A percentile compares a stretch with the other conserved stretches of the same genome.
Evolutionary conservation across 2,797 vertebrate genomes (phyloP).

Genomic region (Silurus aristotelis): DNA sequence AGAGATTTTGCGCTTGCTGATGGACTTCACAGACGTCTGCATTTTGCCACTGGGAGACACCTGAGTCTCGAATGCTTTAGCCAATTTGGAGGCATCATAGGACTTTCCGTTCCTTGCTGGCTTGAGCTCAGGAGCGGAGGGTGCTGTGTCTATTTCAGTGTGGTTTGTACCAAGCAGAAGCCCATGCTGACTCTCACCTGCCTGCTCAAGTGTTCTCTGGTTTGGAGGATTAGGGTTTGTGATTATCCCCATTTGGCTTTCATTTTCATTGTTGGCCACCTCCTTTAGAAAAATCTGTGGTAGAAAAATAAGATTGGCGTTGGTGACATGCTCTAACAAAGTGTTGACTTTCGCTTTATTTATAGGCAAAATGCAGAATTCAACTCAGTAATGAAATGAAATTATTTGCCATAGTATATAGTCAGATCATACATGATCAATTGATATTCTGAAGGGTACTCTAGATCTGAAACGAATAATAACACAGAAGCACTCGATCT

Average conservation of each 20-base stretch:
- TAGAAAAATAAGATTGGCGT: slow-evolving; percentile 43
- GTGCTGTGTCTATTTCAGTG: slow-evolving; percentile 71
- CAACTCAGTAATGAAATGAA: not conserved
- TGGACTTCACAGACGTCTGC: slow-evolving; percentile 86
- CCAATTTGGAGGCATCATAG: slow-evolving; percentile 69
- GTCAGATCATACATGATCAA: not conserved
- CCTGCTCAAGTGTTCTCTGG: slow-evolving; percentile 81
- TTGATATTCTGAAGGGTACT: not conserved
- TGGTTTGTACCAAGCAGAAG: slow-evolving; percentile 69
- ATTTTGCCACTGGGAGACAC: slow-evolving; percentile 92
- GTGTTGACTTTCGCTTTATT: not conserved
- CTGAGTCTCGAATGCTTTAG: slow-evolving; percentile 90
- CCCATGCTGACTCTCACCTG: slow-evolving; percentile 73
- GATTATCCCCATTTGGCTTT: slow-evolving; percentile 89
- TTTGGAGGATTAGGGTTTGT: slow-evolving; percentile 84
- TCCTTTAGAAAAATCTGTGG: slow-evolving; percentile 87
- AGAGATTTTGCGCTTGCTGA: slow-evolving; percentile 94
- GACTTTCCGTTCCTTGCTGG: slow-evolving; percentile 86
- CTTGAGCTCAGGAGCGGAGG: slow-evolving; percentile 66
- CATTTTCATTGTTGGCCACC: slow-evolving; percentile 80
- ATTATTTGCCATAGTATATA: not conserved
- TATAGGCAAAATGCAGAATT: not conserved
- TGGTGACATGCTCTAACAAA: not conserved
- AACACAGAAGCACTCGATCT: not conserved
- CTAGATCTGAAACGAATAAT: not conserved